phyloP scores from a whole-genome alignment of 1,140 invertebrate genomes.

The Thaumatotibia leucotreta region DNA sequence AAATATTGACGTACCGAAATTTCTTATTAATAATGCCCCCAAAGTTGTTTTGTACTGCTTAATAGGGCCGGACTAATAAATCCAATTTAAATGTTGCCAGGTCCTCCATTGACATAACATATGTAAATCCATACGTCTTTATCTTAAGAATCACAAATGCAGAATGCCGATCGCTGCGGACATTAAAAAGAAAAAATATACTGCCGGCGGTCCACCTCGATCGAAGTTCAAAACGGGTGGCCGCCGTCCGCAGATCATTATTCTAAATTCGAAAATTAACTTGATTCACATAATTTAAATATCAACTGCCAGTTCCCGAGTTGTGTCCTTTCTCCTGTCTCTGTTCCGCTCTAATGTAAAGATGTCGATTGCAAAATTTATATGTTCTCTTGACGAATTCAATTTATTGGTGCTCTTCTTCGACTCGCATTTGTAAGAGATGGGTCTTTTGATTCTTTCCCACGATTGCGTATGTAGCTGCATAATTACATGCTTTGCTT shows the following conservation, averaged over 20 bases:
- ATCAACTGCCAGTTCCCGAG: conserved; percentile 34
- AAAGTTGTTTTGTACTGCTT: conserved; percentile 49
- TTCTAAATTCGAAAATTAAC: conserved; percentile 72
- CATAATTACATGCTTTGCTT: neutral
- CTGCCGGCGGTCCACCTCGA: conserved; percentile 44
- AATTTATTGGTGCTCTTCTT: conserved; percentile 43
- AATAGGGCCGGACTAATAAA: conserved; percentile 65
- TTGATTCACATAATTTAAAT: conserved; percentile 73
- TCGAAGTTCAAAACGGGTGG: conserved; percentile 62
- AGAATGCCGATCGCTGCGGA: conserved; percentile 51
- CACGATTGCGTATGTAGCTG: conserved; percentile 32
- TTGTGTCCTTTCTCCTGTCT: conserved; percentile 18
- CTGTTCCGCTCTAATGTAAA: conserved; percentile 40
- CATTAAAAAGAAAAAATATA: conserved; percentile 44
- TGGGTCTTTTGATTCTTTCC: conserved; percentile 27
- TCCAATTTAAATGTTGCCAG: conserved; percentile 68
- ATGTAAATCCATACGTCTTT: conserved; percentile 74
- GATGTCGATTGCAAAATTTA: conserved; percentile 51
- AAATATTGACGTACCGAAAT: neutral
- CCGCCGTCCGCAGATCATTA: conserved; percentile 60
- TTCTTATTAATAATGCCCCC: conserved; percentile 38
- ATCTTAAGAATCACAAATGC: conserved; percentile 70
- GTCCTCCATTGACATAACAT: conserved; percentile 69
- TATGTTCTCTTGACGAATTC: conserved; percentile 51
- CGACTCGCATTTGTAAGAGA: conserved; percentile 5